Evolutionary conservation across 2,888 invertebrate genomes (phyloP).

Genomic region (Heteropelma amictum): DNA sequence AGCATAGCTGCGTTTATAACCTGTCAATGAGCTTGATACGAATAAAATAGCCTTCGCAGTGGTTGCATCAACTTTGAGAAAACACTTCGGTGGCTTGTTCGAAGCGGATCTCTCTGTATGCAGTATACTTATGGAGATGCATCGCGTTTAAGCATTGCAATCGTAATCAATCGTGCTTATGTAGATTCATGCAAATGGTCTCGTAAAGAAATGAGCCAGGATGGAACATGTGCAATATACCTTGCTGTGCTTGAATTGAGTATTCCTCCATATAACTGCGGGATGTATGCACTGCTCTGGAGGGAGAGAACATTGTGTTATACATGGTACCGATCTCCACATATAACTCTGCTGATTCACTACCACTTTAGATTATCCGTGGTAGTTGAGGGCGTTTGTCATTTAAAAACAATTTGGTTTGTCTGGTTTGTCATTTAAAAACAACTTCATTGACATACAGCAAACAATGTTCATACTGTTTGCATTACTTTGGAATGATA

Average conservation of each 20-base stretch:
- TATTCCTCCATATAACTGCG: constrained; percentile 1
- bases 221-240: neutral
- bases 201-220: constrained; percentile 54
- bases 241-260: constrained; percentile 9
- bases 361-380: neutral
- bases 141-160: constrained; percentile 34
- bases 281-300: neutral
- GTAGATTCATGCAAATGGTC: constrained; percentile 64
- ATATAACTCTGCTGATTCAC: constrained; percentile 16
- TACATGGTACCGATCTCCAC: neutral
- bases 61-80: too few species aligned
- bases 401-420: too few species aligned
- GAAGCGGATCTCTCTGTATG: neutral
- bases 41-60: too few species aligned
- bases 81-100: neutral
- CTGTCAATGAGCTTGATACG: too few species aligned
- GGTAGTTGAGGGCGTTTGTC: neutral
- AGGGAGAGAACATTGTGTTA: constrained; percentile 6
- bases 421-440: too few species aligned
- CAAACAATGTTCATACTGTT: too few species aligned
- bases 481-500: too few species aligned
- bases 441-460: too few species aligned
- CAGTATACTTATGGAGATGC: neutral
- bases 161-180: constrained; percentile 63
- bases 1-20: too few species aligned